These are phyloP conservation scores for Centropristis striata DNA, from an alignment of 2,113 vertebrate genomes.

Conservation along the genomic window DNA sequence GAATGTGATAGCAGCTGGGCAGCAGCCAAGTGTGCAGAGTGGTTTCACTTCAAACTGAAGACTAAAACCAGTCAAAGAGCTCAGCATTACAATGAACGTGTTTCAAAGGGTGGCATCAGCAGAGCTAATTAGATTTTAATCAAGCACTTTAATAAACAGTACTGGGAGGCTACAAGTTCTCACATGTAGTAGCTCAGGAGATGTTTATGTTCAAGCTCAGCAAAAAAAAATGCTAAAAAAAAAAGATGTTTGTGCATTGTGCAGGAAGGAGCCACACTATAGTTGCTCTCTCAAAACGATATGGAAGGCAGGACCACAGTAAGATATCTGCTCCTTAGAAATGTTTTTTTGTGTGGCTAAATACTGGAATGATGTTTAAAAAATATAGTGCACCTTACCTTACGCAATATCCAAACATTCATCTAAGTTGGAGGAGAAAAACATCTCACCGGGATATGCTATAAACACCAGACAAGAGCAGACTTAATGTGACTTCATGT, in stretches of 20 bases:
- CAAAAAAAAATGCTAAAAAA: conserved; percentile 5
- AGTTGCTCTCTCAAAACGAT: not conserved
- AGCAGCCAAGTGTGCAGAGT: conserved; percentile 17
- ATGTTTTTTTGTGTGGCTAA: not conserved
- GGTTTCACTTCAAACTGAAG: not conserved
- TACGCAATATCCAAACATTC: not conserved
- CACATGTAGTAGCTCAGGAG: conserved; percentile 26
- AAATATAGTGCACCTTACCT: not conserved
- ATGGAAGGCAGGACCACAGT: not conserved
- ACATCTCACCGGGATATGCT: not conserved
- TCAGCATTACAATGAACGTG: not conserved
- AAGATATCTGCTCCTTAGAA: not conserved
- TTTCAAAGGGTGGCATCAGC: conserved; percentile 55
- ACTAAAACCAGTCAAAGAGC: conserved; percentile 18
- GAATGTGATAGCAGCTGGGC: conserved; percentile 10
- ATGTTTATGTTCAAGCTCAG: conserved; percentile 7
- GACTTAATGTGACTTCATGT: not conserved
- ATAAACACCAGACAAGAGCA: not conserved
- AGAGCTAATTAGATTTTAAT: conserved; percentile 51
- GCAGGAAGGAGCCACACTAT: conserved; percentile 1
- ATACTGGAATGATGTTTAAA: not conserved
- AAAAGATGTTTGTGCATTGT: not conserved
- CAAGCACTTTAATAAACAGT: conserved; percentile 37
- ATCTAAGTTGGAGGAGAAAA: not conserved
- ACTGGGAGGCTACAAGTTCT: conserved; percentile 34